Evolutionary conservation across 2,113 vertebrate genomes (phyloP), one percentile per base, ranked within the genome.

Genomic region (Hippocampus abdominalis): DNA sequence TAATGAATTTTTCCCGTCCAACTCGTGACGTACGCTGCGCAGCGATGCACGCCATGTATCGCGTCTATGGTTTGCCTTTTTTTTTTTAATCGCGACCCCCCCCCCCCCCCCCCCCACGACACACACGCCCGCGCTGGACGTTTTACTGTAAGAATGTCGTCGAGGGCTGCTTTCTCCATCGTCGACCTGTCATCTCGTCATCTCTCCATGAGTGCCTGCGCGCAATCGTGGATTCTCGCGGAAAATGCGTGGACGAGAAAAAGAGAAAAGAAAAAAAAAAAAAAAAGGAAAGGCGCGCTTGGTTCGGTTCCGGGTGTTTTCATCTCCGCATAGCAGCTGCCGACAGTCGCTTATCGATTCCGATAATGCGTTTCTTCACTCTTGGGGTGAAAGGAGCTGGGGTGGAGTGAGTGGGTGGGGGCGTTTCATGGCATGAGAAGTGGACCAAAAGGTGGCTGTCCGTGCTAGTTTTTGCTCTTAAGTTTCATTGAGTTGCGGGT

Each of bases 321-420:
- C 65, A 72, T 75, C 68, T 70, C 72, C 63, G 63, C 72, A 56
- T 51, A 69, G 71, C 74, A 74, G 79, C 85, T 78, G 71, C 68
- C 69, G 75, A 80, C 78, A 53, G 66, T 81, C 83, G 78, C 76
- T 84, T 79, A 85, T 83, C 78, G 81, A 84, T 79, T 81, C 77
- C 81, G 84, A 69, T 72, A 76, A 83, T 83, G 76, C 71, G 73
- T 78, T 78, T 85, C 77, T 80, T 68, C 76, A 74, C 79, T 71
- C 57, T 51, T 57, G 77, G 77, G 74, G 66, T 64, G 23, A 29
- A 29, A 23, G 57, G 20, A 32, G 29, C 1, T 56, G 27, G 8
- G 32, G 36, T 8, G 46, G 29, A 21, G 23, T 51, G 12, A 12
- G 48, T 36, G 3, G 42, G 42, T 12, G 21, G 27, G 36, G 49